A percentile compares a stretch with the other conserved stretches of the same genome.
Conservation (phyloP, 2,888 invertebrate species). For the Dicranocentrus wangi region DNA sequence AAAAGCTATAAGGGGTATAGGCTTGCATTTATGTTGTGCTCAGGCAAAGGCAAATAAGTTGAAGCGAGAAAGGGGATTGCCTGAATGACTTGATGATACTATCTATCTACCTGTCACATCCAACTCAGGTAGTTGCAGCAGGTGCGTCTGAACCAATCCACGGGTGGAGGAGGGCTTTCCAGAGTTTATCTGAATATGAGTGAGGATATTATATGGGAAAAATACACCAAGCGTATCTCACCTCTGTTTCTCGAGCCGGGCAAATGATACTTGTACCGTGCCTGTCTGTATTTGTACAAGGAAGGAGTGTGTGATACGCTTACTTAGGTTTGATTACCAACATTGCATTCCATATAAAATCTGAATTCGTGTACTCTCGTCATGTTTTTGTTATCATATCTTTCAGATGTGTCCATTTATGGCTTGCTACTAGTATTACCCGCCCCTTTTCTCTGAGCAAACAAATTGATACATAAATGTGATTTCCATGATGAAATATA, state of each 20-base stretch:
- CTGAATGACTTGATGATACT: conserved; percentile 43
- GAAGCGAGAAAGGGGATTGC: conserved; percentile 25
- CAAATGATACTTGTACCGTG: too few species aligned
- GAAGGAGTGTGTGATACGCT: neutral
- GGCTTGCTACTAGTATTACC: neutral
- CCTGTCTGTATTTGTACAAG: neutral
- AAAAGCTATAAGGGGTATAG: neutral
- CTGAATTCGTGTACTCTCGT: neutral
- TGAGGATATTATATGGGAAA: neutral
- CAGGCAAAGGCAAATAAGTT: too few species aligned
- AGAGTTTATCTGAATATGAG: neutral
- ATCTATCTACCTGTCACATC: conserved; percentile 54
- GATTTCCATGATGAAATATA: neutral
- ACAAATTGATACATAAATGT: neutral
- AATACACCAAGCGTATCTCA: neutral
- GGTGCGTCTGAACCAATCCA: conserved; percentile 52
- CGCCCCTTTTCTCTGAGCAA: neutral
- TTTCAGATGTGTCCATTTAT: neutral
- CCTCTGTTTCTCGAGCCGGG: too few species aligned
- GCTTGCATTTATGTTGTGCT: neutral
- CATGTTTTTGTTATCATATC: neutral
- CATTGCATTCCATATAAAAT: neutral
- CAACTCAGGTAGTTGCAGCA: conserved; percentile 54
- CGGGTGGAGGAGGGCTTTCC: conserved; percentile 43
- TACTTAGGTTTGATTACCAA: neutral